Evolutionary conservation across 2,797 vertebrate species (phyloP), one percentile per base, ranked within the genome.

Genomic region (Lutra lutra): DNA sequence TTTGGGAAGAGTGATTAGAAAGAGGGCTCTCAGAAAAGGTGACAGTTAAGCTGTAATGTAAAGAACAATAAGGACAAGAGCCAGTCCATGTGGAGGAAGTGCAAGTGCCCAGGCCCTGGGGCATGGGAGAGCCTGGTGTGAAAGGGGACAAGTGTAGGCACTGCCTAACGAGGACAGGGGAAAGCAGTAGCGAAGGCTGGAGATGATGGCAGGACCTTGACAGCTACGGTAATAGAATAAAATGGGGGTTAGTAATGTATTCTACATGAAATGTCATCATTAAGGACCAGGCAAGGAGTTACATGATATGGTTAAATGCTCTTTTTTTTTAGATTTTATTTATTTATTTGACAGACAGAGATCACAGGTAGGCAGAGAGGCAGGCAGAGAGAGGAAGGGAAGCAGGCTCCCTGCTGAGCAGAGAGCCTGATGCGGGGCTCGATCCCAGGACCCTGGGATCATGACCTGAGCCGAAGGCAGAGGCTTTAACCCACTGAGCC

Each of bases 231-330:
- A 43, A 29, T 5, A 80, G 51, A 56, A 38, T 56, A 80, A 56
- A 56, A 35, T 38, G 77, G 21, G 48, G 43, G 23, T 29, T 32
- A 72, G 15, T 32, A 68, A 64, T 8, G 60, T 70, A 92, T 48
- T 80, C 73, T 77, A 68, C 35, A 75, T 15, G 64, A 68, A 94
- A 79, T 51, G 18, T 7, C 83, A 75, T 25, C 94, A 85, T 32
- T 87, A 94, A 91, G 88, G 27, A 20, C 72, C 32, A 91, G 32
- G 68, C 62, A 79, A 80, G 84, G 38, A 51, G 88, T 87, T 75
- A 79, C 21, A 83, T 72, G 6, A 68, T 17, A 27, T n/a, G 18
- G 54, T 29, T 73, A 86, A 86, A 58, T 58, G 54, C 20, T 92
- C 83, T 64, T 72, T 38, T 38, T 38, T 38, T 38, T 38, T 38